These are phyloP conservation scores for Hirtodrosophila confusa DNA, from an alignment of 2,888 invertebrate genomes.

Conservation along the genomic window DNA sequence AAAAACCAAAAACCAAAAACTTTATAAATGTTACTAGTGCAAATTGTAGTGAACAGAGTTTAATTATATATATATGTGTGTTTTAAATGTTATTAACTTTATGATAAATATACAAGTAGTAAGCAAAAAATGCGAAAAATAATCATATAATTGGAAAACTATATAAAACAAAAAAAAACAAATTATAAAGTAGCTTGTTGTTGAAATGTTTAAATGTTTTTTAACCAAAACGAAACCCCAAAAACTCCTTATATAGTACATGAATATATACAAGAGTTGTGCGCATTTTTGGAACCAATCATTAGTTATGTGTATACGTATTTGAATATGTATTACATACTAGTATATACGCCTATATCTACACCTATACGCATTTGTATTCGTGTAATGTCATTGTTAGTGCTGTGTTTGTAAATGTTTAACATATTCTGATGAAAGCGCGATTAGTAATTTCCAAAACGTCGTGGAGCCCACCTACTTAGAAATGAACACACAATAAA, in stretches of 20 bases:
- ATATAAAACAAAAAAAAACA: slow-evolving; percentile 9
- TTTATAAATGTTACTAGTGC: slow-evolving; percentile 75
- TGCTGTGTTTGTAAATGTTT: slow-evolving; percentile 70
- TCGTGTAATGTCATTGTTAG: slow-evolving; percentile 64
- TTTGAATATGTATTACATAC: slow-evolving; percentile 18
- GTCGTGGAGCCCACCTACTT: slow-evolving; percentile 73
- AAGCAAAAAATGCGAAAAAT: slow-evolving; percentile 31
- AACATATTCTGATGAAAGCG: slow-evolving; percentile 30
- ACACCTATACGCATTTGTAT: slow-evolving; percentile 51
- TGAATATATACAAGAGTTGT: slow-evolving; percentile 19
- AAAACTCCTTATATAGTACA: slow-evolving; percentile 30
- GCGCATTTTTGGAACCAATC: slow-evolving; percentile 52
- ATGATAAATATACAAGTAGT: slow-evolving; percentile 46
- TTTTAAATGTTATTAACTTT: slow-evolving; percentile 74
- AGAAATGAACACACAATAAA: slow-evolving; percentile 54
- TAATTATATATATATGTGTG: slow-evolving; percentile 64
- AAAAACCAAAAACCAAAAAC: slow-evolving; percentile 40
- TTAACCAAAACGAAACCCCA: slow-evolving; percentile 48
- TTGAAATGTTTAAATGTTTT: slow-evolving; percentile 79
- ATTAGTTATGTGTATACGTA: slow-evolving; percentile 34
- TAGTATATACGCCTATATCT: slow-evolving; percentile 31
- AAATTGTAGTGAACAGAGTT: slow-evolving; percentile 67
- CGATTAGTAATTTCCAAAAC: slow-evolving; percentile 24
- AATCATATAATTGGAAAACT: not conserved
- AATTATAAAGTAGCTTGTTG: slow-evolving; percentile 67